These are phyloP conservation scores for Xiphorhynchus elegans DNA, from an alignment of 2,113 vertebrate genomes.

Conservation along the genomic window DNA sequence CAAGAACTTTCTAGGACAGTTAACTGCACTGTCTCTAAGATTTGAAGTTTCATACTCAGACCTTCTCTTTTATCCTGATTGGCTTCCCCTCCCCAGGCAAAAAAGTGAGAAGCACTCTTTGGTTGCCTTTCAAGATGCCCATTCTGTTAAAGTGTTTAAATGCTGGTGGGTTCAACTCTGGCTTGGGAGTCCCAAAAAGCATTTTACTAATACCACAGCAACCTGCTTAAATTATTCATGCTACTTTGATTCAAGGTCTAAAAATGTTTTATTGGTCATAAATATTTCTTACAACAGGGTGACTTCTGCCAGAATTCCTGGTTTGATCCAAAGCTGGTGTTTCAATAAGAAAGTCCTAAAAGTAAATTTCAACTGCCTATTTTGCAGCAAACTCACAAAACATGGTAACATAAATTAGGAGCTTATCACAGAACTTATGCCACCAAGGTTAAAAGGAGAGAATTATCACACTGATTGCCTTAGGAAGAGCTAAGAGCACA, in stretches of 20 bases:
- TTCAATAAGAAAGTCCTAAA: background rate
- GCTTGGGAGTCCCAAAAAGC: background rate
- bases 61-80: background rate
- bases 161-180: background rate
- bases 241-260: background rate
- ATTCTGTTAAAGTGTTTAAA: background rate
- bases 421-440: background rate
- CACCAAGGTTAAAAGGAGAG: background rate
- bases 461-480: background rate
- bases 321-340: background rate
- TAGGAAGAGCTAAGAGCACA: background rate
- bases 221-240: background rate
- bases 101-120: background rate
- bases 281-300: background rate
- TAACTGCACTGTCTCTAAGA: background rate
- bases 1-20: background rate
- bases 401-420: background rate
- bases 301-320: background rate
- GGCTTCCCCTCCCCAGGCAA: background rate
- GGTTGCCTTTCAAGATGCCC: background rate
- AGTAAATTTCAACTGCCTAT: background rate
- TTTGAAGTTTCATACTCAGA: background rate
- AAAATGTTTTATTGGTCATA: background rate
- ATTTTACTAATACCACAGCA: background rate
- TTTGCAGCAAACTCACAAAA: background rate